phyloP scores from a whole-genome alignment of 1,140 invertebrate species.

The Pseudomyrmex cubaensis region DNA sequence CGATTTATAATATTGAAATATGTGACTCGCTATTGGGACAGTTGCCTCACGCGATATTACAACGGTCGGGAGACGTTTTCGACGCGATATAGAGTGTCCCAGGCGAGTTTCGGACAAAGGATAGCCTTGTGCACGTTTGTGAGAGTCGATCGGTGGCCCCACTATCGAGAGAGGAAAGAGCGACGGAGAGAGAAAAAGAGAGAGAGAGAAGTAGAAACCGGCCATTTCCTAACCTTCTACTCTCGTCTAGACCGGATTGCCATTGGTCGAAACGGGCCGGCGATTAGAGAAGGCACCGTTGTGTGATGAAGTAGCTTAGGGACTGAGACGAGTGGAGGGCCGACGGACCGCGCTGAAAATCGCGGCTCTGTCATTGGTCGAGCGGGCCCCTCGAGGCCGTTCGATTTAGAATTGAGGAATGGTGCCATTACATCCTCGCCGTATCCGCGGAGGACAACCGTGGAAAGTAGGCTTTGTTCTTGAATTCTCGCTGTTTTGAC shows the following conservation, averaged over 20 bases:
- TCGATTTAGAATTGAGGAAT: slow-evolving; percentile 82
- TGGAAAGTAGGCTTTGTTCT: slow-evolving; percentile 66
- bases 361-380: slow-evolving; percentile 72
- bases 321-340: slow-evolving; percentile 49
- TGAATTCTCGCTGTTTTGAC: slow-evolving; percentile 64
- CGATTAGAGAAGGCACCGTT: slow-evolving; percentile 76
- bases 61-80: slow-evolving; percentile 50
- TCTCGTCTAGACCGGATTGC: slow-evolving; percentile 73
- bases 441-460: slow-evolving; percentile 59
- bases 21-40: too few relatives aligned
- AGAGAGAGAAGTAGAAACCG: slow-evolving; percentile 54
- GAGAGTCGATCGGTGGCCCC: slow-evolving; percentile 70
- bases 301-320: slow-evolving; percentile 63
- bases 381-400: slow-evolving; percentile 76
- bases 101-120: slow-evolving; percentile 81
- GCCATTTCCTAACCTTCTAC: slow-evolving; percentile 78
- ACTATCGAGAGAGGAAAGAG: slow-evolving; percentile 57
- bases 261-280: slow-evolving; percentile 77
- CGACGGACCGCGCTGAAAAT: slow-evolving; percentile 66
- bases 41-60: slow-evolving; percentile 44
- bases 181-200: not conserved
- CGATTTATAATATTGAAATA: too few relatives aligned
- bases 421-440: slow-evolving; percentile 73
- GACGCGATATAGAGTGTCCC: slow-evolving; percentile 60
- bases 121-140: slow-evolving; percentile 78